Evolutionary conservation across 2,888 invertebrate genomes (phyloP).

Genomic region (Netelia virgata): DNA sequence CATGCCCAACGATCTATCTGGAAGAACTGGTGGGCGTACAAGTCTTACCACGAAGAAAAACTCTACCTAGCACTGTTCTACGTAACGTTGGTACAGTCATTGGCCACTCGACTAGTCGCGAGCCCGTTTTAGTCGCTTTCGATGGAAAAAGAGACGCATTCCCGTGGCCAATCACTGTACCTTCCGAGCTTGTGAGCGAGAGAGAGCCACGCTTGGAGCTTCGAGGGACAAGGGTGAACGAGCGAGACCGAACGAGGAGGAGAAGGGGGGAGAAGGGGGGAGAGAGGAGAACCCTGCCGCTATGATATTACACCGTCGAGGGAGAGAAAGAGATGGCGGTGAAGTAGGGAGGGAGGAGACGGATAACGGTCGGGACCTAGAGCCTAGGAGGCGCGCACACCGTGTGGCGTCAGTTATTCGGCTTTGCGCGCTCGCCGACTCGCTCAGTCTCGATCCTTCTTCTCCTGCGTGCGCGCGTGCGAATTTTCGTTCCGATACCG

Average conservation of each 20-base stretch:
- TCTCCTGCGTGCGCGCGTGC: slow-evolving; percentile 53
- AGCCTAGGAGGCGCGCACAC: slow-evolving; percentile 66
- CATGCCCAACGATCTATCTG: neutral
- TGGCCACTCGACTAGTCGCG: neutral
- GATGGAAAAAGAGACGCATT: neutral
- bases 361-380: slow-evolving; percentile 72
- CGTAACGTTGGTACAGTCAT: neutral
- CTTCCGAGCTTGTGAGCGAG: neutral
- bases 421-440: slow-evolving; percentile 69
- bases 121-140: neutral
- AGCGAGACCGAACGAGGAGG: slow-evolving; percentile 38
- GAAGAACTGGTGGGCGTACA: neutral
- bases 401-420: slow-evolving; percentile 75
- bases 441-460: slow-evolving; percentile 62
- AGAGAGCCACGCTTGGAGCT: slow-evolving; percentile 44
- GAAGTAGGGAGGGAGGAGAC: slow-evolving; percentile 59
- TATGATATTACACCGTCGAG: slow-evolving; percentile 47
- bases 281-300: slow-evolving; percentile 37
- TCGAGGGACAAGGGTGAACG: slow-evolving; percentile 59
- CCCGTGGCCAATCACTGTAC: slow-evolving; percentile 49
- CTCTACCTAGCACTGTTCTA: neutral
- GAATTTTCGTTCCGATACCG: slow-evolving; percentile 1
- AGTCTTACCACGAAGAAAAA: neutral
- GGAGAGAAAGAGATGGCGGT: slow-evolving; percentile 57
- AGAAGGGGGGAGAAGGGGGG: neutral